phyloP scores from a whole-genome alignment of 2,113 vertebrate species.

The Rhabdomys dilectus region DNA sequence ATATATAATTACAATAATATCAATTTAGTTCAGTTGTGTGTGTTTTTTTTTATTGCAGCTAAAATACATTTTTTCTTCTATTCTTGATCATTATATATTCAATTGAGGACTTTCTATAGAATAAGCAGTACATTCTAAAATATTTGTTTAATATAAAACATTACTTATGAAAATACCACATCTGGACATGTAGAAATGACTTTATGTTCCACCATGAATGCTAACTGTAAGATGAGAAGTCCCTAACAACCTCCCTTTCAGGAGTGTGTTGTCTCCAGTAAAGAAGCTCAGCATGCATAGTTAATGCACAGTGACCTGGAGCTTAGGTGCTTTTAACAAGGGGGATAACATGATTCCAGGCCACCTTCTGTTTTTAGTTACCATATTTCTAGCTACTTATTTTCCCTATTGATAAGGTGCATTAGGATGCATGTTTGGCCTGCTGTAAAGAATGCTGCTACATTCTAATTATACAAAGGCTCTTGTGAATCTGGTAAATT shows the following conservation, averaged over 20 bases:
- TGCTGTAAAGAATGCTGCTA: conserved; percentile 78
- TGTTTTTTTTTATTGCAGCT: conserved; percentile 69
- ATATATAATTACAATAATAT: conserved; percentile 70
- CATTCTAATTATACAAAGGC: conserved; percentile 79
- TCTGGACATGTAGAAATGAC: conserved; percentile 41
- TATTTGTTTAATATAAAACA: conserved; percentile 23
- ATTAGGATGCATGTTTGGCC: conserved; percentile 79
- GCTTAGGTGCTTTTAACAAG: conserved; percentile 75
- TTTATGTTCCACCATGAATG: conserved; percentile 24
- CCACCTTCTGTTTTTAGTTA: conserved; percentile 80
- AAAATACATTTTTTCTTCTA: conserved; percentile 78
- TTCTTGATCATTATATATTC: conserved; percentile 57
- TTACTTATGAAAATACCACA: conserved; percentile 30
- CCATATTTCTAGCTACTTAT: conserved; percentile 67
- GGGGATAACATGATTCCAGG: conserved; percentile 68
- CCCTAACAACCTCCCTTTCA: conserved; percentile 69
- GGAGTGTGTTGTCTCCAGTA: conserved; percentile 62
- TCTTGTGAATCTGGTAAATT: conserved; percentile 75
- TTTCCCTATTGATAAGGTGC: conserved; percentile 77
- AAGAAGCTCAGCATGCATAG: conserved; percentile 45
- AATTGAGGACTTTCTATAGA: conserved; percentile 61
- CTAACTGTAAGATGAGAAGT: conserved; percentile 56
- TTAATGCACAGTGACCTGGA: conserved; percentile 68
- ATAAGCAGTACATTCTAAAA: conserved; percentile 65
- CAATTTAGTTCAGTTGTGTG: conserved; percentile 50